Base-by-base conservation (phyloP, 1,140 invertebrate species). In the Drosophila bipectinata region DNA sequence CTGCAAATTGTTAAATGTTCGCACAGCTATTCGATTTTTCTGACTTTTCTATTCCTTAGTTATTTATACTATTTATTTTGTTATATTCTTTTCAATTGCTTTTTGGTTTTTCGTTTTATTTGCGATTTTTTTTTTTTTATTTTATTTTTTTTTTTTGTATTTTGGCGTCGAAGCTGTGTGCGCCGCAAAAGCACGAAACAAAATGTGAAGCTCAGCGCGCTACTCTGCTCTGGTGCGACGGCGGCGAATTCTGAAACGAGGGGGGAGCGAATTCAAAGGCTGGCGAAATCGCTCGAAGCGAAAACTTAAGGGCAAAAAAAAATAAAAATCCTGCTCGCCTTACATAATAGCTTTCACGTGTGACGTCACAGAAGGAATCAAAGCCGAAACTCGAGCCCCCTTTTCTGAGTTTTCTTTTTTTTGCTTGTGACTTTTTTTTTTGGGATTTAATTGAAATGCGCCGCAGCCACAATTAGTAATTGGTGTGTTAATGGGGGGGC, bases 371-470 rank as follows among this genome's bases (percentile, higher is more conserved):
- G 18, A 44, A 39, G 66, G 47, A 30, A 8, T 63, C 55, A 53
- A 4, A 10, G 34, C 34, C 10, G 10, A 37, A 37, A 37, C 9
- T 47, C 44, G 44, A 21, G 44, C 44, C 60, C 53, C 64, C 55
- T 39, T 54, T 54, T 26, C 15, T 56, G 64, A 51, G 56, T 73
- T 47, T 74, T 37, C 39, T 63, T 53, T 67, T 51, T 44, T 37
- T 49, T 66, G 45, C n/a, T n/a, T n/a, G n/a, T n/a, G n/a, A n/a
- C n/a, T n/a, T n/a, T 15, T 15, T 15, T 51, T 51, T 37, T 49
- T 66, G 45, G 52, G 45, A 73, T 75, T 82, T 79, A 79, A 87
- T 87, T 64, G 53, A 87, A 78, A 78, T 87, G 82, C 82, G 82
- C 66, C 63, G 60, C 67, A 64, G 71, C 37, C 37, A 72, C 47